phyloP scores from a whole-genome alignment of 2,888 invertebrate species.

The Strigamia crassipes region DNA sequence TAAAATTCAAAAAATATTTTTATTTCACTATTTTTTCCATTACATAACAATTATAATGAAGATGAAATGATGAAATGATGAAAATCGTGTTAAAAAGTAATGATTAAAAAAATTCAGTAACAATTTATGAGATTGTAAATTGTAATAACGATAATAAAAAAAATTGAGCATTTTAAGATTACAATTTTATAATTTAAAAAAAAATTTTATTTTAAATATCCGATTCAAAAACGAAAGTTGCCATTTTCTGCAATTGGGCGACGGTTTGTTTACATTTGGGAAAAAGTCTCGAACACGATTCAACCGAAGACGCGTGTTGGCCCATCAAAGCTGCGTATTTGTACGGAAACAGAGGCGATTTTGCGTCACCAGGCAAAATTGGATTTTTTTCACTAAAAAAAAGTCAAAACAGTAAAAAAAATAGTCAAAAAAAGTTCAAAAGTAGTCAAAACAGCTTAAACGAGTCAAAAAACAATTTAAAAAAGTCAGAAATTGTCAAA shows the following conservation, averaged over 20 bases:
- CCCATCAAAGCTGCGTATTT: constrained; percentile 44
- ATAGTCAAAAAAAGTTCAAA: no score
- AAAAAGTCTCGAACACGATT: constrained; percentile 38
- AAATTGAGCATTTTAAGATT: background rate
- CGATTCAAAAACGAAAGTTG: constrained; percentile 43
- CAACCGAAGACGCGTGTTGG: constrained; percentile 24
- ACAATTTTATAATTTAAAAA: background rate
- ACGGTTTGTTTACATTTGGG: constrained; percentile 46
- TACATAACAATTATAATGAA: no score
- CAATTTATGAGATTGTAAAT: no score
- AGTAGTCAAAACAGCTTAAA: no score
- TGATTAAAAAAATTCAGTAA: no score
- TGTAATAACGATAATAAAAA: background rate
- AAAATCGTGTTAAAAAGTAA: no score
- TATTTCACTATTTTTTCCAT: no score
- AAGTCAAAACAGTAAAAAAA: background rate
- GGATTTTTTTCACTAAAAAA: constrained; percentile 36
- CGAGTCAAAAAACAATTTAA: no score
- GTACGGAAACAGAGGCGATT: constrained; percentile 42
- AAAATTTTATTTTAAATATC: background rate
- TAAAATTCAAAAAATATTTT: no score
- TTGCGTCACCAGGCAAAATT: background rate
- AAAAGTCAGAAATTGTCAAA: no score
- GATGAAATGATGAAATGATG: no score
- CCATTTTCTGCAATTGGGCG: constrained; percentile 36